phyloP scores from a whole-genome alignment of 2,113 vertebrate genomes.

The Athene noctua region DNA sequence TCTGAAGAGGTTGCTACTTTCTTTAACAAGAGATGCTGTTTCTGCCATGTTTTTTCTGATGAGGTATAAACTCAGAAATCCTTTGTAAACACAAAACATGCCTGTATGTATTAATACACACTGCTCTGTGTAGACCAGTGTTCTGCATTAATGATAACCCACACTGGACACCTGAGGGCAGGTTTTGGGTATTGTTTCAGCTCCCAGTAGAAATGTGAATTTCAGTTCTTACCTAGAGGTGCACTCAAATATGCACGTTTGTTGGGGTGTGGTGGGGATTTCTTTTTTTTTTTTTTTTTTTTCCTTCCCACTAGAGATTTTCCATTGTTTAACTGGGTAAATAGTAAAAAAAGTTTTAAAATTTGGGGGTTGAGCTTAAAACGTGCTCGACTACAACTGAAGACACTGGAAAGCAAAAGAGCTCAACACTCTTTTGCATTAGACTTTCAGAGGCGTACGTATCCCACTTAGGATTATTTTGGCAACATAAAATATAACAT shows the following conservation, averaged over 20 bases:
- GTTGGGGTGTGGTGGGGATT: not conserved
- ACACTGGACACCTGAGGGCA: accelerated
- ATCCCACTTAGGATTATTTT: not conserved
- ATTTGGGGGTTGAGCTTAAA: not conserved
- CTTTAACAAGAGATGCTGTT: not conserved
- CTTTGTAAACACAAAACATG: not conserved
- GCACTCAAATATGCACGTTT: accelerated
- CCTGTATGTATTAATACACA: not conserved
- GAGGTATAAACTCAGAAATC: not conserved
- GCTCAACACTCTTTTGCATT: not conserved
- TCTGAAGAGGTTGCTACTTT: not conserved
- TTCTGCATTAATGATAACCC: not conserved
- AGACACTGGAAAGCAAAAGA: not conserved
- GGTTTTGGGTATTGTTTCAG: not conserved
- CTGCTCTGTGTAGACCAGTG: not conserved
- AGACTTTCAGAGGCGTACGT: not conserved
- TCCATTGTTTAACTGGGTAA: not conserved
- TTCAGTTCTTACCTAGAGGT: not conserved
- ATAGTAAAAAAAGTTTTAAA: not conserved
- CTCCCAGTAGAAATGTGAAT: not conserved
- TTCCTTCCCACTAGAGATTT: not conserved
- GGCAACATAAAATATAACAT: not conserved
- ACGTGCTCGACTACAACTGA: not conserved
- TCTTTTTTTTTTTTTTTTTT: not conserved
- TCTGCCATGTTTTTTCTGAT: not conserved